Evolutionary conservation across 2,888 invertebrate genomes (phyloP), one percentile per base, ranked within the genome.

Genomic region (Carabus problematicus): DNA sequence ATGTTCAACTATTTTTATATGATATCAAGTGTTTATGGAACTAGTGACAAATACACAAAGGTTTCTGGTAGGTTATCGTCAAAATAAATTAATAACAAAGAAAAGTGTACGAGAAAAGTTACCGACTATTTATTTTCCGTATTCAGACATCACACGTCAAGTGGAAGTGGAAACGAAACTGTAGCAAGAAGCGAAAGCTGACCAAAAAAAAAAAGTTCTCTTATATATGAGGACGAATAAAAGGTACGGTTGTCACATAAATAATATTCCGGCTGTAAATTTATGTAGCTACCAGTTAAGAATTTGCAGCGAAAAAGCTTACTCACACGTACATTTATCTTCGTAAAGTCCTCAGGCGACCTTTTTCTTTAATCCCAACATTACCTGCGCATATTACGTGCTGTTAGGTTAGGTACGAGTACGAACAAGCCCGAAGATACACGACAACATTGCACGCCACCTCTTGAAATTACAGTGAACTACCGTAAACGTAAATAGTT

Each of bases 221-320:
- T 66, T 59, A 66, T 66, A 66, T 66, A 66, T 59, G 66, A 66
- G 58, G 49, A 66, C 59, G 66, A 59, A 66, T 66, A 66, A 66
- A 66, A 66, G 66, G 66, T 66, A 59, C 47, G 47, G 59, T 39
- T 66, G 66, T 66, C 66, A 66, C 66, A 66, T 66, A 66, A 66
- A 66, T 66, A 66, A 66, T 66, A 66, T 66, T 66, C 52, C 45
- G 39, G 47, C 66, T 59, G 59, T 59, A 66, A 66, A 66, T 66
- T 66, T 66, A 66, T 66, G 66, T 66, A 66, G 66, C 66, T 41
- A 47, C 59, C 66, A 66, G 66, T 66, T 59, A 66, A 66, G 66
- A 66, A 66, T 66, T 66, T 66, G 58, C 59, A 42, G 58, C 49
- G 56, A 66, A 64, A 66, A 66, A 58, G 41, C 66, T 59, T 41